These are phyloP conservation scores for Agonum fuliginosum DNA, from an alignment of 2,888 invertebrate genomes.

Conservation along the genomic window DNA sequence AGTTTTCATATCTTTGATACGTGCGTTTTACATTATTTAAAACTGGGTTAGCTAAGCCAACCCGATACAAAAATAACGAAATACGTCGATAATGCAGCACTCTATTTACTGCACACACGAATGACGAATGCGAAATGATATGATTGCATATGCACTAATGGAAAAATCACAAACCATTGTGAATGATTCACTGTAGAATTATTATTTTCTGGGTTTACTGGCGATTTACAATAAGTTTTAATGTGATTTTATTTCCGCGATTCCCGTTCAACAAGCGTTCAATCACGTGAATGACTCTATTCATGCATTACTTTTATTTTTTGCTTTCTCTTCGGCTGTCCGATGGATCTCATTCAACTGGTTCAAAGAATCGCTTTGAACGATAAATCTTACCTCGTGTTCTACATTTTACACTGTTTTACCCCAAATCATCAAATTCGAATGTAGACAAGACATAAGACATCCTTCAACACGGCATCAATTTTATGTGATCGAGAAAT, in stretches of 20 bases:
- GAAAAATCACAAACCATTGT: not conserved
- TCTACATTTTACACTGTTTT: conserved; percentile 12
- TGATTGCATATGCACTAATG: not conserved
- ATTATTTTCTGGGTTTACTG: not conserved
- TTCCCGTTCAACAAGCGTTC: not conserved
- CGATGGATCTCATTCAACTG: conserved; percentile 22
- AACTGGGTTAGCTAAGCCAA: not conserved
- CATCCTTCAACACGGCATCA: no score
- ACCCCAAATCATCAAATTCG: not conserved
- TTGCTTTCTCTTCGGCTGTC: conserved; percentile 12
- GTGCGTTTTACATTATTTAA: conserved; percentile 2
- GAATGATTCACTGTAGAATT: not conserved
- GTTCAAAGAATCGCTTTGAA: conserved; percentile 6
- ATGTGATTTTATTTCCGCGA: not conserved
- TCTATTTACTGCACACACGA: not conserved
- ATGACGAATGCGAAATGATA: not conserved
- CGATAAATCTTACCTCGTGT: not conserved
- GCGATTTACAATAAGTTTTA: not conserved
- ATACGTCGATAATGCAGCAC: not conserved
- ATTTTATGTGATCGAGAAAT: no score
- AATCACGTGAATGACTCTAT: not conserved
- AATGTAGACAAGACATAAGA: no score
- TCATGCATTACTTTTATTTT: not conserved
- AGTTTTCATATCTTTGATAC: not conserved
- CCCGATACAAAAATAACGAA: not conserved